phyloP scores from a whole-genome alignment of 2,888 invertebrate species.

The Theodoxus fluviatilis region DNA sequence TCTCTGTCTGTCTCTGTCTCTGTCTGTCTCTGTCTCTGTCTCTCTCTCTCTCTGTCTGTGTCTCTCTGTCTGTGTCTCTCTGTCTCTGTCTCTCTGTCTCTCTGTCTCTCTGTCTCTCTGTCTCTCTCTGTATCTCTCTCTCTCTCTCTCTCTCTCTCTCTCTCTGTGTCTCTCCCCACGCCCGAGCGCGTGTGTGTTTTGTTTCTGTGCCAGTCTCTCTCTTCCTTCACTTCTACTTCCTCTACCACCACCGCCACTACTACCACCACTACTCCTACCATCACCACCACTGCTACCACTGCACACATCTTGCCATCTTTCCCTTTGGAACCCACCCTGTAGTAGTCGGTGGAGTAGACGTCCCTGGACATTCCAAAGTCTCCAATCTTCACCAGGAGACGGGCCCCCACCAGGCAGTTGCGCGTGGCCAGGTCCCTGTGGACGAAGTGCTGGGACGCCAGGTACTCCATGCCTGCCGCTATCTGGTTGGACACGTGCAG shows the following conservation, averaged over 20 bases:
- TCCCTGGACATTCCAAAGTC: slow-evolving; percentile 65
- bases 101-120: slow-evolving; percentile 9
- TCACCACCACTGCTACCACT: too few relatives aligned
- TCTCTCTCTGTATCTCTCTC: slow-evolving; percentile 13
- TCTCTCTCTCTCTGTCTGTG: slow-evolving; percentile 7
- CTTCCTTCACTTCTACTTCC: neutral
- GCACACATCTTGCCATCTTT: too few relatives aligned
- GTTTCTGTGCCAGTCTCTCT: neutral
- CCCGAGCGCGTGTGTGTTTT: neutral
- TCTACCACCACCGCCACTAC: neutral
- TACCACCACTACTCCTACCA: neutral
- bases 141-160: neutral
- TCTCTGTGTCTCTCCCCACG: neutral
- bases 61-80: neutral
- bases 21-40: slow-evolving; percentile 11
- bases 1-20: neutral
- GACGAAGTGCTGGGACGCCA: slow-evolving; percentile 64
- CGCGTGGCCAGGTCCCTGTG: slow-evolving; percentile 64
- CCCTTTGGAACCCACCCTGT: slow-evolving; percentile 51
- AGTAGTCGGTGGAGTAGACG: slow-evolving; percentile 64
- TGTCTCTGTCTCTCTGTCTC: slow-evolving; percentile 18
- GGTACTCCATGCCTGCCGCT: slow-evolving; percentile 59
- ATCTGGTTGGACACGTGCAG: slow-evolving; percentile 58
- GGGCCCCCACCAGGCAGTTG: slow-evolving; percentile 61
- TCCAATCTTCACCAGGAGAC: slow-evolving; percentile 62